Evolutionary conservation across 1,140 invertebrate genomes (phyloP), one percentile per base, ranked within the genome.

Genomic region (Drosophila burlai): DNA sequence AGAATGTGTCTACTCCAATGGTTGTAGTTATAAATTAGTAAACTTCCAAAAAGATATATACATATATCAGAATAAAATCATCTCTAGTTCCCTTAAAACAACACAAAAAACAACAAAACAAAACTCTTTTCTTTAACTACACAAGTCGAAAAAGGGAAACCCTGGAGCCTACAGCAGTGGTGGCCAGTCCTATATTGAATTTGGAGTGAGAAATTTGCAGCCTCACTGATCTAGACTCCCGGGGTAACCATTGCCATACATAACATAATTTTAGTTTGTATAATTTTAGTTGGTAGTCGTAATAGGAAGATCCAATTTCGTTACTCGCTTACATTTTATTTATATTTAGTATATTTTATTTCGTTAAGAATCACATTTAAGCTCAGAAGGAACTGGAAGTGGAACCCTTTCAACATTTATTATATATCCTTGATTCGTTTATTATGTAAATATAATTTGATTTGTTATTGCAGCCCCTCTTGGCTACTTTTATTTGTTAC

Each of bases 401-500:
- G 29, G 36, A 46, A 57, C 13, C 67, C 49, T 46, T 69, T 71
- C 67, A 29, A 57, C 49, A 54, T 55, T 69, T 71, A 55, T 76
- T 55, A 57, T 71, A 55, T 76, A 71, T 76, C 42, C 52, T 76
- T 60, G 69, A 80, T 74, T 81, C 74, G 67, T 81, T 82, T 72
- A 82, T 86, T 86, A 87, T 86, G 83, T 83, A 86, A 86, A 86
- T 86, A 86, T 80, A 85, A 82, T 86, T 83, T 86, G 80, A 87
- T 83, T 86, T 86, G 83, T 86, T 86, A 86, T 76, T 86, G 78
- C 76, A 76, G 50, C 46, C 52, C 15, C 15, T 67, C 75, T 66
- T 58, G 75, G 58, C 47, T 69, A 69, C 67, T 83, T 81, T 81
- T 60, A 73, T 76, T 81, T 81, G 60, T 76, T 71, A 60, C 61